Evolutionary conservation across 1,140 invertebrate species (phyloP), one percentile per base, ranked within the genome.

Genomic region (Daktulosphaira vitifoliae): DNA sequence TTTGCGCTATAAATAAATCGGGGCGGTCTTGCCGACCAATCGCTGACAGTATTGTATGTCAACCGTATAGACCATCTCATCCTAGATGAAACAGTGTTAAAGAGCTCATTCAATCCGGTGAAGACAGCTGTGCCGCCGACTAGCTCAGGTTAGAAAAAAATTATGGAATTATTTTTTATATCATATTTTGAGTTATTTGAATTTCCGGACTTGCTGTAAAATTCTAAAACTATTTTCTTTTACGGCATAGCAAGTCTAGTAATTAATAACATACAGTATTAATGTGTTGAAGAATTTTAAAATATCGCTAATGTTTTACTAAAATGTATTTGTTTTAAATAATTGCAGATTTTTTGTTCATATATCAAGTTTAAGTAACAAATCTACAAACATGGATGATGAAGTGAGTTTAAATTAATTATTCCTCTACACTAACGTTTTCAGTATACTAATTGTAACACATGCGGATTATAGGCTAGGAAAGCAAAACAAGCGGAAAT

Each of bases 401-500:
- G 29, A 33, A 33, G 29, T 33, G 29, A 33, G 29, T 33, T 33
- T 11, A 11, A 33, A 33, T 11, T n/a, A n/a, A n/a, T n/a, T n/a
- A n/a, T n/a, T n/a, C n/a, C n/a, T n/a, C n/a, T n/a, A n/a, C n/a
- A n/a, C n/a, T n/a, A n/a, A n/a, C n/a, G n/a, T n/a, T n/a, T n/a
- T n/a, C n/a, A n/a, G n/a, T n/a, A n/a, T n/a, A n/a, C n/a, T n/a
- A n/a, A n/a, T 16, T 16, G 44, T 48, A 22, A 48, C n/a, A n/a
- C 7, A n/a, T 39, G 11, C 15, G 22, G 22, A 38, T 11, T 20
- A n/a, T 13, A 68, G 67, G 88, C 88, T 83, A 91, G 90, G 84
- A 92, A 90, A 84, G 89, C 85, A 81, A 92, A 92, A 81, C 89
- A 92, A 81, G 85, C 86, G 75, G 89, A 92, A 76, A 92, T 92